Evolutionary conservation across 2,888 invertebrate genomes (phyloP).

Genomic region (Pristionchus maxplancki): DNA sequence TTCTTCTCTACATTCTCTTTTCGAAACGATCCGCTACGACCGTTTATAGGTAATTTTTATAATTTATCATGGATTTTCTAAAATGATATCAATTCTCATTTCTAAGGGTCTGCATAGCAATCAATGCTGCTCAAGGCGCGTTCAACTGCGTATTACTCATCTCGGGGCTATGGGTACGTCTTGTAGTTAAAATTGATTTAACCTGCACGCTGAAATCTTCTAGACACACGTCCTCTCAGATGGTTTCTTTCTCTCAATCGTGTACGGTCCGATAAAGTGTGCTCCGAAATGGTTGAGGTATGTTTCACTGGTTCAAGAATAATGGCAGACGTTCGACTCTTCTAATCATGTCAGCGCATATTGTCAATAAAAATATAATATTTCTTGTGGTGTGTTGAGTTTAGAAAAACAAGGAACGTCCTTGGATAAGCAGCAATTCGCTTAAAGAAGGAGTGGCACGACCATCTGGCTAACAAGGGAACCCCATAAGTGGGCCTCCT

Average conservation of each 20-base stretch:
- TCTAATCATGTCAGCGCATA: no score
- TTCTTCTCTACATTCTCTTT: not conserved
- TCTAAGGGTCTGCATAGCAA: not conserved
- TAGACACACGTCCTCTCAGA: not conserved
- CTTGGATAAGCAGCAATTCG: no score
- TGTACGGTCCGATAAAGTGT: not conserved
- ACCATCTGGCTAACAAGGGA: no score
- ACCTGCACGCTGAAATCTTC: not conserved
- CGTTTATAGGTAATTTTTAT: not conserved
- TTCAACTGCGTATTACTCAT: not conserved
- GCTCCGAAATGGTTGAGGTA: not conserved
- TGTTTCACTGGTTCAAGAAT: no score
- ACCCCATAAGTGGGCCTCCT: no score
- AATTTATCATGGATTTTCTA: not conserved
- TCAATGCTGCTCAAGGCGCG: not conserved
- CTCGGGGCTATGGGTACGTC: not conserved
- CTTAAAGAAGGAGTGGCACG: no score
- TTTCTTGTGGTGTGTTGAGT: no score
- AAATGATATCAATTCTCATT: no score
- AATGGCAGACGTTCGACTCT: no score
- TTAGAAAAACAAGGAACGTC: no score
- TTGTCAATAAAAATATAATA: no score
- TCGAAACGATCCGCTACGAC: not conserved
- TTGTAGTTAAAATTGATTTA: not conserved
- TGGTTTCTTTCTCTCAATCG: conserved; percentile 5